Evolutionary conservation across 2,113 vertebrate genomes (phyloP).

Genomic region (Podarcis raffonei): DNA sequence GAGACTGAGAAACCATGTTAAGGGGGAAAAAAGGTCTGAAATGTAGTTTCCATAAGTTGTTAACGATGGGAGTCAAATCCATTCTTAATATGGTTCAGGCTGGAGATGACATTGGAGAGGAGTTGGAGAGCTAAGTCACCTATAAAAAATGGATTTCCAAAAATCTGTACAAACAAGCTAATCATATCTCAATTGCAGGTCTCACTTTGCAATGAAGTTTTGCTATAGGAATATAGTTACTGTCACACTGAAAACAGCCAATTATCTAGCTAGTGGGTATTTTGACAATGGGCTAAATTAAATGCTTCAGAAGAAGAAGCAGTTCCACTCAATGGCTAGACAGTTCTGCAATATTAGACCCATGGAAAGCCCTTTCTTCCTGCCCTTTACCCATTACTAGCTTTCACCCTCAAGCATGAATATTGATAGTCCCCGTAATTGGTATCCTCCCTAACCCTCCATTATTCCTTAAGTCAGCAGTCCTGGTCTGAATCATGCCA

Average conservation of each 20-base stretch:
- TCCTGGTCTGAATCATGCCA: constrained; percentile 16
- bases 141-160: constrained; percentile 45
- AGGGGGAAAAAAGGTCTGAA: background rate
- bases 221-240: constrained; percentile 50
- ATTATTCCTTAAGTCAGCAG: background rate
- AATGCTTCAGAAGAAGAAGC: constrained; percentile 19
- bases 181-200: constrained; percentile 60
- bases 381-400: constrained; percentile 35
- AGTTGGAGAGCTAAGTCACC: constrained; percentile 37
- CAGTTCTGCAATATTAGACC: constrained; percentile 35
- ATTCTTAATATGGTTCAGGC: constrained; percentile 7
- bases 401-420: constrained; percentile 36
- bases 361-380: constrained; percentile 30
- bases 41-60: background rate
- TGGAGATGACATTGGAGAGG: constrained; percentile 54
- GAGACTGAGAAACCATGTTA: constrained; percentile 15
- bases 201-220: constrained; percentile 48
- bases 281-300: constrained; percentile 31
- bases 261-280: constrained; percentile 17
- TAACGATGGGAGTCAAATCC: background rate
- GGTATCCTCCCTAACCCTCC: constrained; percentile 21
- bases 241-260: constrained; percentile 50
- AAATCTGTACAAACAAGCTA: constrained; percentile 54
- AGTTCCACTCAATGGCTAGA: constrained; percentile 29
- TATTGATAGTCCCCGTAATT: background rate